These are phyloP conservation scores for Liolophura sinensis DNA, from an alignment of 1,140 invertebrate species.

Conservation along the genomic window DNA sequence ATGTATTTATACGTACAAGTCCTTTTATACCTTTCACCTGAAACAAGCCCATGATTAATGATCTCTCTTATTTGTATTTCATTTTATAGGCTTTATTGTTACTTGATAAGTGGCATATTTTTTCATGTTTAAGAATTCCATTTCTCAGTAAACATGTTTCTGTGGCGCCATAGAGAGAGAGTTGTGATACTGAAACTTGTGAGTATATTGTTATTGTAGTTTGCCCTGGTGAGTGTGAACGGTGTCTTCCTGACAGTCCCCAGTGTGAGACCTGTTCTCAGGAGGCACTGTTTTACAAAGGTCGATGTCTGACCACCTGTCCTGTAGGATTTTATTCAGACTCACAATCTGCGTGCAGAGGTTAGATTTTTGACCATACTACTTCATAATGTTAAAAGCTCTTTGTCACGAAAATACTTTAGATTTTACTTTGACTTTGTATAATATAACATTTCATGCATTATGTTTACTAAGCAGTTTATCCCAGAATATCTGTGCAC, in stretches of 20 bases:
- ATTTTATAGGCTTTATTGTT: no score
- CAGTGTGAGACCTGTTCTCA: slow-evolving; percentile 28
- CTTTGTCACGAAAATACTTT: not conserved
- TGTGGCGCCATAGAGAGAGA: no score
- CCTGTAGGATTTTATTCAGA: slow-evolving; percentile 18
- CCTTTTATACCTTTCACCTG: no score
- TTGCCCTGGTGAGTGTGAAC: slow-evolving; percentile 15
- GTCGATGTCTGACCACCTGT: slow-evolving; percentile 29
- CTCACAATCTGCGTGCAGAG: not conserved
- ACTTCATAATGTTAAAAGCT: not conserved
- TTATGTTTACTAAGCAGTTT: not conserved
- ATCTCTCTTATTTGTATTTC: no score
- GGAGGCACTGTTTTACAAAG: slow-evolving; percentile 17
- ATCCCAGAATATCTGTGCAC: not conserved
- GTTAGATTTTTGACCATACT: not conserved
- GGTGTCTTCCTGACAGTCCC: slow-evolving; percentile 15
- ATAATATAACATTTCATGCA: not conserved
- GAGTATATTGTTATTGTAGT: slow-evolving; percentile 7
- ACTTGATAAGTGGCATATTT: no score
- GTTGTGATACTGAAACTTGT: no score
- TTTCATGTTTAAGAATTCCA: no score
- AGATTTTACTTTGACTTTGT: not conserved
- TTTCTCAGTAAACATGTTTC: no score
- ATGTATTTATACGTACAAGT: no score
- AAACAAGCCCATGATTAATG: no score